Evolutionary conservation across 1,140 invertebrate species (phyloP).

Genomic region (Procambarus virginalis): DNA sequence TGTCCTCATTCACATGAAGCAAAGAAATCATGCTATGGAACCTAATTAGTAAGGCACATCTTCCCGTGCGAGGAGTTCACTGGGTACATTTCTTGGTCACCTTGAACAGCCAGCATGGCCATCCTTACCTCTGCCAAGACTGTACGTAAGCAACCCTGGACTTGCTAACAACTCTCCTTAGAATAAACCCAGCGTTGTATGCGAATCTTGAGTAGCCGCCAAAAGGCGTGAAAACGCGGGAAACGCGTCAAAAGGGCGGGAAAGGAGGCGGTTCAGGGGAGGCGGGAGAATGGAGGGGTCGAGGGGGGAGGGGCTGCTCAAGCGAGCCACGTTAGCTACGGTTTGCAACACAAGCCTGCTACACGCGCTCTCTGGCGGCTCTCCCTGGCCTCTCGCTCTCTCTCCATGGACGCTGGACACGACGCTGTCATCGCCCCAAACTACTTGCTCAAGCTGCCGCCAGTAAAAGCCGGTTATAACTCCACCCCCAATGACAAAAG

Average conservation of each 20-base stretch:
- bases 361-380: not conserved
- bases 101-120: not conserved
- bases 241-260: not conserved
- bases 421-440: slow-evolving; percentile 2
- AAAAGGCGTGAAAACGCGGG: not conserved
- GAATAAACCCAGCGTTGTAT: too few species aligned
- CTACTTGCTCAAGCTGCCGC: not conserved
- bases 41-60: too few species aligned
- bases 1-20: too few species aligned
- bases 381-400: not conserved
- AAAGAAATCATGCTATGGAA: too few species aligned
- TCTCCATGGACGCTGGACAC: not conserved
- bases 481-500: not conserved
- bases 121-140: not conserved
- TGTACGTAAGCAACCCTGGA: too few species aligned
- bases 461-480: slow-evolving; percentile 5
- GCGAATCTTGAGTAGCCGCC: not conserved
- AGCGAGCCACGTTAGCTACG: not conserved
- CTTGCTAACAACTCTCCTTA: not conserved
- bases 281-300: not conserved
- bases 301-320: not conserved
- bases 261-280: not conserved
- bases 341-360: slow-evolving; percentile 16
- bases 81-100: not conserved
- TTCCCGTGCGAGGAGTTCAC: not conserved